Evolutionary conservation across 1,140 invertebrate genomes (phyloP), one percentile per base, ranked within the genome.

Genomic region (Diorhabda carinulata): DNA sequence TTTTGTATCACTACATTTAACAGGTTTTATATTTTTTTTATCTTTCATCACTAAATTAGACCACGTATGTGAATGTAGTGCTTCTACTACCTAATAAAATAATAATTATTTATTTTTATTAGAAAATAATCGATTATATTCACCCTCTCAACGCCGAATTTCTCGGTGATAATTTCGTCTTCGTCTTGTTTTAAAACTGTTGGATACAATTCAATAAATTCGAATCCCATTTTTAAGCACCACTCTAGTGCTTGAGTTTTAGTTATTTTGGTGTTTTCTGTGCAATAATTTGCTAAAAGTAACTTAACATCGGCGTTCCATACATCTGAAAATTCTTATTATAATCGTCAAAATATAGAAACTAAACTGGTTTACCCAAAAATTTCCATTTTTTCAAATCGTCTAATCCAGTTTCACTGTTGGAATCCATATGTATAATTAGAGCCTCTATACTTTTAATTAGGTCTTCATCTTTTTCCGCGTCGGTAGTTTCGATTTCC

Each of bases 51-150:
- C 80, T 57, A 93, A 82, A 79, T 92, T 92, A 59, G 91, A 86
- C 92, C 92, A 94, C 56, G 86, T 85, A 79, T 93, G 89, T 69
- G 91, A 88, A 80, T 92, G 86, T 43, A 93, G 79, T 70, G 89
- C 90, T 84, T 92, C 90, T 40, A 88, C 40, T 43, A 52, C 47
- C 47, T 52, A n/a, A 3, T 6, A n/a, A 47, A 7, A 44, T 41
- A 59, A 67, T 43, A 40, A 59, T 10, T 8, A 43, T 57, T 66
- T 8, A 2, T 43, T 43, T 43, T 43, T 63, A 70, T 65, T 43
- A 68, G 66, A 43, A 94, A 80, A 71, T 89, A 90, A 83, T 92
- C 90, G 40, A 89, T 25, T 82, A n/a, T 52, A 52, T n/a, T 52
- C n/a, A 94, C 85, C 81, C 92, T 85, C 8, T 88, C 85, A 9